phyloP scores from a whole-genome alignment of 1,140 invertebrate species.

The Drosophila murphyi region DNA sequence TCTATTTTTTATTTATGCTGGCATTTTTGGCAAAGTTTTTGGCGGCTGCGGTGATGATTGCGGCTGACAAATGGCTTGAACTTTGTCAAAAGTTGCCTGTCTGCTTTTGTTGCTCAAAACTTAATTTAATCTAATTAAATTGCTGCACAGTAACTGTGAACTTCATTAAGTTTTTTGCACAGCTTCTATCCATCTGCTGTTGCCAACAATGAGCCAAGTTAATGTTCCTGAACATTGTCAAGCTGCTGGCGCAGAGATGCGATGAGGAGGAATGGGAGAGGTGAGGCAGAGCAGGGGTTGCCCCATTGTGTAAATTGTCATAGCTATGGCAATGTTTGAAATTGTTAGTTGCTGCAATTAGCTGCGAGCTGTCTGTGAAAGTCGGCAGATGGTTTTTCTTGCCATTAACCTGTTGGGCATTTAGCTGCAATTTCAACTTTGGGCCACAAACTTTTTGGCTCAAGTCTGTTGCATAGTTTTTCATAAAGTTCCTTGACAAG shows the following conservation, averaged over 20 bases:
- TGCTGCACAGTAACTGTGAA: conserved; percentile 51
- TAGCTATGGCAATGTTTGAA: conserved; percentile 49
- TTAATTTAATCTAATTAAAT: conserved; percentile 69
- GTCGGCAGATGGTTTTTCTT: conserved; percentile 12
- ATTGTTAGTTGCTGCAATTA: conserved; percentile 51
- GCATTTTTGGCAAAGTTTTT: conserved; percentile 31
- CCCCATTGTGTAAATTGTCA: conserved; percentile 58
- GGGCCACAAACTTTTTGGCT: conserved; percentile 19
- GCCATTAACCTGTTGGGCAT: conserved; percentile 60
- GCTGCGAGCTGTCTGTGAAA: conserved; percentile 31
- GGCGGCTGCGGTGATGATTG: conserved; percentile 39
- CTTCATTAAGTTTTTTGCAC: conserved; percentile 55
- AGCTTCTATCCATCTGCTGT: conserved; percentile 28
- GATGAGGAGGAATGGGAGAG: too few species aligned
- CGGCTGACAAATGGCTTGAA: conserved; percentile 65
- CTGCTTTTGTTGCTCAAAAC: conserved; percentile 41
- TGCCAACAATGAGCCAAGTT: conserved; percentile 47
- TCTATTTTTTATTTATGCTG: conserved; percentile 14
- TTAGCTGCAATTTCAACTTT: conserved; percentile 20
- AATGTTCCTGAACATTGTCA: conserved; percentile 58
- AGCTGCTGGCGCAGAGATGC: conserved; percentile 1
- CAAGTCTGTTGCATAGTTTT: conserved; percentile 40
- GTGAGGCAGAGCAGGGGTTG: neutral
- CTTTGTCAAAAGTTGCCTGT: conserved; percentile 47
- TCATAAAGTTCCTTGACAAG: conserved; percentile 23